phyloP scores from a whole-genome alignment of 2,113 vertebrate species.

The Vulpes vulpes region DNA sequence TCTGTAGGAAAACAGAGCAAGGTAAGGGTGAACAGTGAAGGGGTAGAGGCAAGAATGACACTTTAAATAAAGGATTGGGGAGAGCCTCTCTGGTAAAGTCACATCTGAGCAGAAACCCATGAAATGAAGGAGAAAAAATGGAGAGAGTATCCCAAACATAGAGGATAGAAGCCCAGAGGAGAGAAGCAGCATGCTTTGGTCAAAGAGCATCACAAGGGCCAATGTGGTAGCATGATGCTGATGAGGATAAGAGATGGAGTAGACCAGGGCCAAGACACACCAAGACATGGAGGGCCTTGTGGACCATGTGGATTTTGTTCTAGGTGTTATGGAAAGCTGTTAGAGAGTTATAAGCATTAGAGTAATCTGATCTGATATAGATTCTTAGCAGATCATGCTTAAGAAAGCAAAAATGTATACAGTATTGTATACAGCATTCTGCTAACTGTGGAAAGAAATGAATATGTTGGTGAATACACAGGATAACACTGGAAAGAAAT shows the following conservation, averaged over 20 bases:
- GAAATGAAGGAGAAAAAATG: neutral
- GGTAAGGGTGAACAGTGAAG: neutral
- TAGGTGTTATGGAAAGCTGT: neutral
- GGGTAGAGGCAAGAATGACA: neutral
- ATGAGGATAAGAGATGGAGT: neutral
- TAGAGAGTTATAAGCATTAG: neutral
- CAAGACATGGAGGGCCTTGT: too few species aligned
- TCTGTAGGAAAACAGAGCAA: neutral
- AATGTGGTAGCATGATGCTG: fast-evolving
- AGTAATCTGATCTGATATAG: neutral
- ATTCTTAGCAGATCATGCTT: neutral
- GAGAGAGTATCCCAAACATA: neutral
- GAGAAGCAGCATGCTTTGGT: neutral
- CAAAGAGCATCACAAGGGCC: neutral
- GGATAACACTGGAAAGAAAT: neutral
- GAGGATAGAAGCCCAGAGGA: neutral
- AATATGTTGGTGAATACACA: neutral
- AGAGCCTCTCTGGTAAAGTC: neutral
- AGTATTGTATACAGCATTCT: neutral
- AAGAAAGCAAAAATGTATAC: neutral
- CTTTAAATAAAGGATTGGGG: neutral
- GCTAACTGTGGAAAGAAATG: neutral
- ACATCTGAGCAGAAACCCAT: neutral
- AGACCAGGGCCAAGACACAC: too few species aligned
- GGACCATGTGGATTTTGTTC: neutral